Conservation (phyloP, 2,797 vertebrate species). For the Pseudomugil gertrudae region DNA sequence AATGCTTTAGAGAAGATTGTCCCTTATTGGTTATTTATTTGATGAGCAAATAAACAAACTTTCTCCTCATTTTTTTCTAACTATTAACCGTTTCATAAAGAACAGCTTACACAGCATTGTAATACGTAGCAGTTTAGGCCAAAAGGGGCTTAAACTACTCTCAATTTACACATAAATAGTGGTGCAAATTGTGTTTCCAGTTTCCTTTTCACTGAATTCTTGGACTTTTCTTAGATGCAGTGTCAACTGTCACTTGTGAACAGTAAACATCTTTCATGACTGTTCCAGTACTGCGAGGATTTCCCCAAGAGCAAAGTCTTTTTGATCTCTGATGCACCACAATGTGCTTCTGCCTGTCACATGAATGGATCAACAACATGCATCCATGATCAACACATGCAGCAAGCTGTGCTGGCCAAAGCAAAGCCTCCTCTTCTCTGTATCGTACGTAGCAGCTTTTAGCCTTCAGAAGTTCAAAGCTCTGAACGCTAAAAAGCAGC, state of each 20-base stretch:
- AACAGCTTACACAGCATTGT: neutral
- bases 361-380: slow-evolving; percentile 32
- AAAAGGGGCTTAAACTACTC: slow-evolving; percentile 1
- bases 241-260: slow-evolving; percentile 24
- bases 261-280: slow-evolving; percentile 20
- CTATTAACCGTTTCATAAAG: slow-evolving; percentile 15
- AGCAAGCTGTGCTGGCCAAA: slow-evolving; percentile 37
- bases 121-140: neutral
- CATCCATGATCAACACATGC: slow-evolving; percentile 40
- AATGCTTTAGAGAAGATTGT: slow-evolving; percentile 17
- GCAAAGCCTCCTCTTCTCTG: slow-evolving; percentile 24
- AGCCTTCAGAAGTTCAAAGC: slow-evolving; percentile 47
- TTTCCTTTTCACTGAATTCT: slow-evolving; percentile 36
- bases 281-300: slow-evolving; percentile 4
- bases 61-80: slow-evolving; percentile 6
- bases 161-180: slow-evolving; percentile 5
- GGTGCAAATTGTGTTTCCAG: slow-evolving; percentile 23
- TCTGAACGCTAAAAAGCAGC: slow-evolving; percentile 25
- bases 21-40: slow-evolving; percentile 38
- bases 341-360: slow-evolving; percentile 42
- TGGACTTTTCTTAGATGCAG: slow-evolving; percentile 22
- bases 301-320: slow-evolving; percentile 37
- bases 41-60: slow-evolving; percentile 21
- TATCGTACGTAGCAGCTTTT: slow-evolving; percentile 39
- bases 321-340: slow-evolving; percentile 34